Evolutionary conservation across 2,888 invertebrate species (phyloP).

Genomic region (Diabrotica balteata): DNA sequence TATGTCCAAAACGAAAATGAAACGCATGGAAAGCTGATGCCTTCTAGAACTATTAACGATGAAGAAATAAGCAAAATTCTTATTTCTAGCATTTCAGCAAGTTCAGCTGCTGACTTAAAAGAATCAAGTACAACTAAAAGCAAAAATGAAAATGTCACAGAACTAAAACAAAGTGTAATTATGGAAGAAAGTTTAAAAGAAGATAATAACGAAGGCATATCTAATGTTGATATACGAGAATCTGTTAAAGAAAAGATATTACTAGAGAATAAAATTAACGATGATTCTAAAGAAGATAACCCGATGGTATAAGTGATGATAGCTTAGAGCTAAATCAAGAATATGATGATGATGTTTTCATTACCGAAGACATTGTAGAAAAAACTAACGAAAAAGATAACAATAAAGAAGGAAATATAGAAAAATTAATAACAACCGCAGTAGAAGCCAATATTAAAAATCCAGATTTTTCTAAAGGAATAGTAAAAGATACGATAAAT

Average conservation of each 20-base stretch:
- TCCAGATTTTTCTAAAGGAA: too few species aligned
- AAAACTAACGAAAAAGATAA: too few species aligned
- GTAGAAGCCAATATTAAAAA: too few species aligned
- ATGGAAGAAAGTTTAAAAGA: not conserved
- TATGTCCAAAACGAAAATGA: conserved; percentile 1
- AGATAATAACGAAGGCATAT: not conserved
- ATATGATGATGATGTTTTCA: not conserved
- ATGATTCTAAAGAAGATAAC: not conserved
- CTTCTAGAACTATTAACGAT: conserved; percentile 11
- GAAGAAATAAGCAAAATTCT: conserved; percentile 17
- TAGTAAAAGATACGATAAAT: too few species aligned
- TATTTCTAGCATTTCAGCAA: conserved; percentile 13
- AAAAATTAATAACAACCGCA: too few species aligned
- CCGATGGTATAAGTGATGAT: conserved; percentile 9
- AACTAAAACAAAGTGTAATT: not conserved
- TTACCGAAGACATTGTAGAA: not conserved
- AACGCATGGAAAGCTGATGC: not conserved
- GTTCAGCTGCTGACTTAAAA: not conserved
- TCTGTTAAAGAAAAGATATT: not conserved
- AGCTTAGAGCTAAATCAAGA: conserved; percentile 20
- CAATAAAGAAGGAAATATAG: too few species aligned
- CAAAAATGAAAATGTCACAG: not conserved
- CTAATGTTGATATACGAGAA: not conserved
- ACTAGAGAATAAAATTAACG: not conserved
- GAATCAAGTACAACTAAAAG: not conserved